A percentile compares a stretch with the other conserved stretches of the same genome.
Conservation (phyloP, 2,113 vertebrate genomes). For the Triplophysa siluroides region DNA sequence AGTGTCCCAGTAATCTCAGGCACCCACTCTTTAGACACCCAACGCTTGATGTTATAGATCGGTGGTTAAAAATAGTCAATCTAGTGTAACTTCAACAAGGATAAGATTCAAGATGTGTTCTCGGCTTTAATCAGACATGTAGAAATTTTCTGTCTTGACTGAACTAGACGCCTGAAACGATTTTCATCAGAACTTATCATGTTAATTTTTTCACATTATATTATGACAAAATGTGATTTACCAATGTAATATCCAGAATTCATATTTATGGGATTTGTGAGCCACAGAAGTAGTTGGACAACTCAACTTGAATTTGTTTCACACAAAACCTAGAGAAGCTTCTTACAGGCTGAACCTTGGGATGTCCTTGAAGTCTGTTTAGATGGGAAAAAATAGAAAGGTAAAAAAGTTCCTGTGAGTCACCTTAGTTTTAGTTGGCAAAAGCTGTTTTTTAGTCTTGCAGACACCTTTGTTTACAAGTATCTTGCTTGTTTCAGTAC, state of each 20-base stretch:
- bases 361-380: not conserved
- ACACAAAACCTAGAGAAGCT: too few species aligned
- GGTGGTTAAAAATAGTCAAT: conserved; percentile 29
- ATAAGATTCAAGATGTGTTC: conserved; percentile 33
- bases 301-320: not conserved
- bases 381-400: not conserved
- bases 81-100: conserved; percentile 32
- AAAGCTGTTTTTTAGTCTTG: not conserved
- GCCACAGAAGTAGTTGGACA: not conserved
- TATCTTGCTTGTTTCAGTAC: too few species aligned
- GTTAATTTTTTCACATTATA: too few species aligned
- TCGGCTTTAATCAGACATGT: conserved; percentile 8
- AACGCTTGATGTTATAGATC: conserved; percentile 1
- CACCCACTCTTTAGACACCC: not conserved
- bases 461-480: too few species aligned
- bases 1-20: conserved; percentile 18
- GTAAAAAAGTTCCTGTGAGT: not conserved
- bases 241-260: not conserved
- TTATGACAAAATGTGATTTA: too few species aligned
- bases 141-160: not conserved
- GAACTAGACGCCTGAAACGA: not conserved
- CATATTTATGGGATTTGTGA: not conserved
- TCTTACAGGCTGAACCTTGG: too few species aligned
- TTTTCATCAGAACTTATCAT: not conserved
- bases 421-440: not conserved